These are phyloP conservation scores for Steinernema khuongi DNA, from an alignment of 1,140 invertebrate species.

Conservation along the genomic window DNA sequence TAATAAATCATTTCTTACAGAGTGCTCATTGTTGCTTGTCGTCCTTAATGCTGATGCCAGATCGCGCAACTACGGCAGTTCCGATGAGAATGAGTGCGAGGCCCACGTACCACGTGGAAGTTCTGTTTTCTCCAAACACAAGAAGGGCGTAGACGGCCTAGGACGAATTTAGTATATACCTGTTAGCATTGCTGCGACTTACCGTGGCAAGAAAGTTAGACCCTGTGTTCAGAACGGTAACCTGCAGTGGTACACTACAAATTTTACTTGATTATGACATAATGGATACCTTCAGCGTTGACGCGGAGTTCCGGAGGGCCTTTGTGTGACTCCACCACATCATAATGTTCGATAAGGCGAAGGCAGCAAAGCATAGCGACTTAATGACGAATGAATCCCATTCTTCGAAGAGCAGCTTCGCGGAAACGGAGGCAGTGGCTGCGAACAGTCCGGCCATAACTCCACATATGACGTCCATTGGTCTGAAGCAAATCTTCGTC, in stretches of 20 bases:
- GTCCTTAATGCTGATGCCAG: not conserved
- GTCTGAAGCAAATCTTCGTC: constrained; percentile 9
- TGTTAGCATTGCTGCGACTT: no score
- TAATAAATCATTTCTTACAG: not conserved
- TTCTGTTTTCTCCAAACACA: constrained; percentile 6
- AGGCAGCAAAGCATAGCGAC: not conserved
- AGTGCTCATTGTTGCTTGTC: no score
- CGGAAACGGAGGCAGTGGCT: not conserved
- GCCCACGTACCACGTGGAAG: not conserved
- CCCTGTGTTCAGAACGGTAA: constrained; percentile 9
- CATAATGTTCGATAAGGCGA: constrained; percentile 14
- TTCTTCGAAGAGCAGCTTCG: not conserved
- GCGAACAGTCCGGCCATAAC: not conserved
- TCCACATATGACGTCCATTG: not conserved
- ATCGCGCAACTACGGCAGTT: not conserved
- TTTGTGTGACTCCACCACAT: constrained; percentile 22
- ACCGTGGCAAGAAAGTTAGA: constrained; percentile 13
- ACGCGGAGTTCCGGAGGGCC: not conserved
- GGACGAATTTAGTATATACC: not conserved
- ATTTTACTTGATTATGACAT: not conserved
- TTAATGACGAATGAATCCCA: constrained; percentile 1
- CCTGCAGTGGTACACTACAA: not conserved
- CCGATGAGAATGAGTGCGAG: constrained; percentile 9
- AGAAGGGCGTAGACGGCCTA: not conserved
- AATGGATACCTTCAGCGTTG: not conserved